A percentile compares a stretch with the other conserved stretches of the same genome.
Conservation (phyloP, 1,140 invertebrate species). For the Carposina sasakii region DNA sequence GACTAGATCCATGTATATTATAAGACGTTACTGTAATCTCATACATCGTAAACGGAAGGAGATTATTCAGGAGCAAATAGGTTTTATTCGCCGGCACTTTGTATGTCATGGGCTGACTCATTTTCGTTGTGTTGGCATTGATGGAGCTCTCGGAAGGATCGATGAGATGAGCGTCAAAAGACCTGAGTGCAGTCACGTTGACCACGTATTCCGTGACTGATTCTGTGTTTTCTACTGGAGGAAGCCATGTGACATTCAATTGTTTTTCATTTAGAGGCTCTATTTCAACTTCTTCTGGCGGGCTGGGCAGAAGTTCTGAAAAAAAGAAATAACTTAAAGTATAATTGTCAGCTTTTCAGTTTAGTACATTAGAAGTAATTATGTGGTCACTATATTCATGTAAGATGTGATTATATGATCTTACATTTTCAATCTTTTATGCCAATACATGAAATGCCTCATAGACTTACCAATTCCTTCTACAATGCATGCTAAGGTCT, state of each 20-base stretch:
- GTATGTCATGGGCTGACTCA: conserved; percentile 38
- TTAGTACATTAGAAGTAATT: too few relatives aligned
- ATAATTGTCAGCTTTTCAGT: too few relatives aligned
- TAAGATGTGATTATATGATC: too few relatives aligned
- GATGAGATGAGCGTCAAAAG: conserved; percentile 75
- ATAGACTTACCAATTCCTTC: conserved; percentile 85
- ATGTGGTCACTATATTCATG: too few relatives aligned
- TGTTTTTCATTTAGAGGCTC: conserved; percentile 80
- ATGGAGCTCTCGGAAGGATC: conserved; percentile 64
- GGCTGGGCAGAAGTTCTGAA: conserved; percentile 81
- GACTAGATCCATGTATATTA: conserved; percentile 82
- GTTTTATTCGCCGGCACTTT: conserved; percentile 74
- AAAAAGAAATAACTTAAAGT: too few relatives aligned
- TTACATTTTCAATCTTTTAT: too few relatives aligned
- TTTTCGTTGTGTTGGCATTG: conserved; percentile 34
- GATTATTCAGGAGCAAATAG: conserved; percentile 74
- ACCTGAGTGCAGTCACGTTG: conserved; percentile 80
- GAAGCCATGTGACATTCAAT: conserved; percentile 79
- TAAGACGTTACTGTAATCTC: conserved; percentile 81
- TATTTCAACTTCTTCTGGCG: conserved; percentile 79
- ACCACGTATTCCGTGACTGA: conserved; percentile 79
- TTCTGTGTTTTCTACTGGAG: conserved; percentile 76
- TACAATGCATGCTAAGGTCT: conserved; percentile 85
- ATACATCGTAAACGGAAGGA: conserved; percentile 85
- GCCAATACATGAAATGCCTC: too few relatives aligned